phyloP scores from a whole-genome alignment of 2,888 invertebrate species.

The Malthinus flaveolus region DNA sequence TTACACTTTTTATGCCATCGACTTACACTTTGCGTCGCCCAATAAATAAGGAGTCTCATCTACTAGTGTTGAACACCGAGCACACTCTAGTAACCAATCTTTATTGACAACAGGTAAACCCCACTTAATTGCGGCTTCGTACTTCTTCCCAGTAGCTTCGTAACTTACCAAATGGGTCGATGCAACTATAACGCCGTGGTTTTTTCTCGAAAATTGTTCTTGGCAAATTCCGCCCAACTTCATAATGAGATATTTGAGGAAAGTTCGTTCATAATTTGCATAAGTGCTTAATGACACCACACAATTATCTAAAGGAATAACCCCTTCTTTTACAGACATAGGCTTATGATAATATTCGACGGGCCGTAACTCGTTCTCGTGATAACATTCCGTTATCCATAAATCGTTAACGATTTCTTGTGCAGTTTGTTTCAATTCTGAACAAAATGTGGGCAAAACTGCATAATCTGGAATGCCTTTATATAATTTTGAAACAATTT shows the following conservation, averaged over 20 bases:
- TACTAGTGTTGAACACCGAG: constrained; percentile 58
- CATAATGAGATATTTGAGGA: constrained; percentile 70
- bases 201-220: constrained; percentile 67
- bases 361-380: constrained; percentile 61
- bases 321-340: constrained; percentile 55
- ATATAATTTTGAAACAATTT: constrained; percentile 55
- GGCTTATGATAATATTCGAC: constrained; percentile 75
- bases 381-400: constrained; percentile 73
- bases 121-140: constrained; percentile 84
- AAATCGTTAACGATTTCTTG: constrained; percentile 69
- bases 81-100: constrained; percentile 78
- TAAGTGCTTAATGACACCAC: constrained; percentile 83
- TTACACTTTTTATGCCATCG: no score
- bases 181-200: constrained; percentile 57
- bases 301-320: constrained; percentile 65
- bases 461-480: constrained; percentile 66
- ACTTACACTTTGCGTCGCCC: constrained; percentile 60
- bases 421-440: constrained; percentile 44
- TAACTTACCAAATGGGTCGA: constrained; percentile 84
- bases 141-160: constrained; percentile 76
- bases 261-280: constrained; percentile 71
- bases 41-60: constrained; percentile 63
- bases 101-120: constrained; percentile 76
- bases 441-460: constrained; percentile 59
- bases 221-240: constrained; percentile 69